Evolutionary conservation across 2,113 vertebrate genomes (phyloP), one percentile per base, ranked within the genome.

Genomic region (Salvelinus namaycush): DNA sequence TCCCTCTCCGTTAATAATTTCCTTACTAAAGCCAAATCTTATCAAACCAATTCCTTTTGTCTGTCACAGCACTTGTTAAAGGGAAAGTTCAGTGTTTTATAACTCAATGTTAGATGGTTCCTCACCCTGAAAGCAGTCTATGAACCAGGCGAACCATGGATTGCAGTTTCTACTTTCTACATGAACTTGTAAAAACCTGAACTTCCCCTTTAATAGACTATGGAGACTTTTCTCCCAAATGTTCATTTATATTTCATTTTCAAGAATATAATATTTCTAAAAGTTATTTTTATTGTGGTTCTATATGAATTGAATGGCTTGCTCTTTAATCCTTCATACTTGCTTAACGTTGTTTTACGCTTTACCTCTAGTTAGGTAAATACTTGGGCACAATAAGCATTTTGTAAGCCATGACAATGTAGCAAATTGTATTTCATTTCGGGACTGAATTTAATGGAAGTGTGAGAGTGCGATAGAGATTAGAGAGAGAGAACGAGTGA

Each of bases 281-380:
- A 86, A 79, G 59, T 51, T 74, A 67, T 78, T 83, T 79, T 72
- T 72, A 62, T 75, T 59, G 44, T 4, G 16, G 75, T 73, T 79
- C 16, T 16, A 16, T 13, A 1, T 16, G 11, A 54, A 54, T 54
- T 54, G 1, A 14, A 54, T 18, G 51, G 1, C 16, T 18, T 54
- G 1, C 14, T 54, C 86, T 82, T 70, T 76, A 87, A 90, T 89
- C 87, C 86, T 84, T 90, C 79, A 84, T 87, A 90, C 88, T 87
- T 86, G 88, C 78, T 29, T 66, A 22, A 71, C 79, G 73, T 78
- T 79, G 71, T 83, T 81, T 88, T 83, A 80, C 83, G 66, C 81
- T 83, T 86, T 73, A 34, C 54, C 78, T 87, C 84, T 81, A 76
- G 81, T 87, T 77, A 65, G 79, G 77, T 78, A 83, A 72, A 73